Evolutionary conservation across 2,797 vertebrate species (phyloP), one percentile per base, ranked within the genome.

Genomic region (Acanthornis magna): DNA sequence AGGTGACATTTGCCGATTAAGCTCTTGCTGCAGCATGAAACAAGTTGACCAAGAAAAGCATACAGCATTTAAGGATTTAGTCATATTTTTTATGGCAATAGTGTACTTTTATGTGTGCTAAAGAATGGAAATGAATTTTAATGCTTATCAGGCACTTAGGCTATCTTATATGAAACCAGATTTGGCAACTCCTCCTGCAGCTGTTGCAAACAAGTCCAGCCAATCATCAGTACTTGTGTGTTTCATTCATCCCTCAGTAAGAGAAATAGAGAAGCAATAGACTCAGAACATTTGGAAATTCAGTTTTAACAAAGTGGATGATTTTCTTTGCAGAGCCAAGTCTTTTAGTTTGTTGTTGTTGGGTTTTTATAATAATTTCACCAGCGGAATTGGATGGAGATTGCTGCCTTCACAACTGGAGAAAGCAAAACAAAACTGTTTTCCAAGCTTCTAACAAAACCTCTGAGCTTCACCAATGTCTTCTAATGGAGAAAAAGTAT

Each of bases 121-220:
- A 94, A 96, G 88, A 96, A 95, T 92, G 61, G 36, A 89, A 95
- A 96, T 89, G 57, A 94, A 96, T 97, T 96, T 93, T 93, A 93
- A 95, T 95, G 94, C 68, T 92, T 95, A 93, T 85, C 65, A 94
- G 63, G 65, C 88, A 85, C 76, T 96, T 94, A 84, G 85, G 47
- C 78, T 94, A 91, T 94, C 90, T 95, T 96, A 95, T 40, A 94
- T 82, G 91, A 96, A 96, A 94, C 85, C 84, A 93, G 86, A 94
- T 93, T 95, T 95, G 95, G 96, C 96, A 97, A 94, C 61, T 94
- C 84, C 90, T 94, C 71, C 67, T 71, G 86, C 96, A 97, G 97
- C 96, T 97, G 96, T 89, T 97, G 91, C 90, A 96, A 97, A 97
- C 82, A 95, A 96, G 79, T 92, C 95, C 93, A 96, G 74, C 94